phyloP scores from a whole-genome alignment of 2,797 vertebrate genomes.

The Tamandua tetradactyla region DNA sequence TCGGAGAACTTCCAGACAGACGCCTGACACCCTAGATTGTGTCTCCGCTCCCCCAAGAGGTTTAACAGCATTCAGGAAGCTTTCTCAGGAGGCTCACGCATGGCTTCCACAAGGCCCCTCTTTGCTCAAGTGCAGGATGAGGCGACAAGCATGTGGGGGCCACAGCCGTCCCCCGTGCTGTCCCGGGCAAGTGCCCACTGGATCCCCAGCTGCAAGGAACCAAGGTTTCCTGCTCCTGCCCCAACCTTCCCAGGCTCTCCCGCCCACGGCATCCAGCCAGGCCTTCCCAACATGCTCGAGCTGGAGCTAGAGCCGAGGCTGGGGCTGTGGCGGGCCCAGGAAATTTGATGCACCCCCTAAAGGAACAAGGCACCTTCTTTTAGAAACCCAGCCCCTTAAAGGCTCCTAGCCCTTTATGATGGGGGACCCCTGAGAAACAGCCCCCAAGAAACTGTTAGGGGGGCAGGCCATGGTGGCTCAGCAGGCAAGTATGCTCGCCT shows the following conservation, averaged over 20 bases:
- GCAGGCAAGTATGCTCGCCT: no score
- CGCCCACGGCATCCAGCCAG: no score
- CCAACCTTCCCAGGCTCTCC: neutral
- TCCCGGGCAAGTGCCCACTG: fast-evolving
- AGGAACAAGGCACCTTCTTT: neutral
- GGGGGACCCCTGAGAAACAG: neutral
- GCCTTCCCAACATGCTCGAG: neutral
- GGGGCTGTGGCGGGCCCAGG: neutral
- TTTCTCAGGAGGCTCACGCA: neutral
- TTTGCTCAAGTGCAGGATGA: neutral
- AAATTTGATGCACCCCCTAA: neutral
- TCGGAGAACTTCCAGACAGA: neutral
- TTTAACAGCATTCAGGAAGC: neutral
- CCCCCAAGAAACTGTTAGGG: neutral
- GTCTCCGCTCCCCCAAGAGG: neutral
- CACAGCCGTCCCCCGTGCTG: fast-evolving
- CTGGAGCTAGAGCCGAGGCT: no score
- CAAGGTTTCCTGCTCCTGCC: neutral
- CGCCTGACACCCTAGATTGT: neutral
- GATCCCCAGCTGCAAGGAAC: neutral
- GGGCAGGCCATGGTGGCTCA: no score
- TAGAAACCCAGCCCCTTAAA: neutral
- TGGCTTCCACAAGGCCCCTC: neutral
- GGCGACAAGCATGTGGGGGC: neutral
- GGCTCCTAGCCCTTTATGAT: neutral